These are phyloP conservation scores for Alectura lathami DNA, from an alignment of 2,113 vertebrate genomes.

Conservation along the genomic window DNA sequence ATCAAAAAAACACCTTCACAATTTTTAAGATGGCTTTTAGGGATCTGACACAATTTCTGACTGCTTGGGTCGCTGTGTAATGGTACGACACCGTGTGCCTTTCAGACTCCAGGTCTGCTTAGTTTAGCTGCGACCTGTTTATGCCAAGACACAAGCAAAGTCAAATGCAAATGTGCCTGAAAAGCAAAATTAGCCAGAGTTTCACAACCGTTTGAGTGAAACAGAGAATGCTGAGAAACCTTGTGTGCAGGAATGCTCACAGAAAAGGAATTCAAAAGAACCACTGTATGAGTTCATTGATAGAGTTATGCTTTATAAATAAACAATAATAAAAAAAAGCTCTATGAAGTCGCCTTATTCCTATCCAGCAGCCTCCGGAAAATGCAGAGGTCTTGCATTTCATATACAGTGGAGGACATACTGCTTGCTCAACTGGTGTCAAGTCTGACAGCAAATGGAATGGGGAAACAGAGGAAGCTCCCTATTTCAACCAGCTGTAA, in stretches of 20 bases:
- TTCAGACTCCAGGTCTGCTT: neutral
- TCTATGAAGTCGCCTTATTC: neutral
- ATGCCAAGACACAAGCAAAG: neutral
- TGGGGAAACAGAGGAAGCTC: neutral
- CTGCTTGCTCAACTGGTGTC: neutral
- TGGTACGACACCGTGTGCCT: fast-evolving
- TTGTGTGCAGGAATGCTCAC: neutral
- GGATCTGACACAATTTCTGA: neutral
- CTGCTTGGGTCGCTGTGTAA: neutral
- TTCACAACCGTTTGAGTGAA: neutral
- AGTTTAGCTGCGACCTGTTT: neutral
- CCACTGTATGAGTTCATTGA: neutral
- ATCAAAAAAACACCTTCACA: fast-evolving
- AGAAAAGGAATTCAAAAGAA: neutral
- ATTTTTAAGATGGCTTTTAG: neutral
- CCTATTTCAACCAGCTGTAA: neutral
- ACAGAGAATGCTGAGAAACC: neutral
- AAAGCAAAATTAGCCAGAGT: neutral
- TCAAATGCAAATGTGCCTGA: neutral
- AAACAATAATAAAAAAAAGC: neutral
- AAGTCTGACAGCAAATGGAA: neutral
- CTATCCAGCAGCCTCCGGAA: neutral
- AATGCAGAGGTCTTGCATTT: neutral
- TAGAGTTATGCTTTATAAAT: neutral
- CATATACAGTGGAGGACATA: neutral